Percentiles rank a stretch among this genome's conserved stretches.
phyloP scores from a whole-genome alignment of 2,797 vertebrate species.

The Rhabdophis nuchalis region DNA sequence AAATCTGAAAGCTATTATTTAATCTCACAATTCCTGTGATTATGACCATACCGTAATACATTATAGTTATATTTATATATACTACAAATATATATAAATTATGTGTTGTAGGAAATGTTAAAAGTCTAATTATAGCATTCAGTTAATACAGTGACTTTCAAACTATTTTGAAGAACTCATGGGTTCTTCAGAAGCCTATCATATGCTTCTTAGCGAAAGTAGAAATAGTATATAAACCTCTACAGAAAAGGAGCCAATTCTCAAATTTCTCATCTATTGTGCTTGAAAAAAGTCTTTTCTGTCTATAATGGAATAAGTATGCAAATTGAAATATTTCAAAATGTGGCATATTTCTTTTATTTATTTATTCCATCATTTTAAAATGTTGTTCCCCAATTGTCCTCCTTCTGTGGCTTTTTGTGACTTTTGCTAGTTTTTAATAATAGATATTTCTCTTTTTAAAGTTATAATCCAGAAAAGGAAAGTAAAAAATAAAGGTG shows the following conservation, averaged over 20 bases:
- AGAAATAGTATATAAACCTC: not conserved
- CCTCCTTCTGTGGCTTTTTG: not conserved
- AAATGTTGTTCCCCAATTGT: not conserved
- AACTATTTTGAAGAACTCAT: not conserved
- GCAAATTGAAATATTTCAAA: not conserved
- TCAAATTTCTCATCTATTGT: not conserved
- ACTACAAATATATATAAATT: too few relatives aligned
- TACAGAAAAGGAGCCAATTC: not conserved
- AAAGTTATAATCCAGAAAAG: not conserved
- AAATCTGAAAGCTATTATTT: not conserved
- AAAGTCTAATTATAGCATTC: not conserved
- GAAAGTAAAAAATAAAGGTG: not conserved
- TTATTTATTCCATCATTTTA: not conserved
- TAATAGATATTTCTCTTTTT: not conserved
- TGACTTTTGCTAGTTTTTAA: not conserved
- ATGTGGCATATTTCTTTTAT: not conserved
- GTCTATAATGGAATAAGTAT: not conserved
- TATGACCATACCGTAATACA: not conserved
- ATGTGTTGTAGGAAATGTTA: not conserved
- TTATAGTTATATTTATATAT: not conserved
- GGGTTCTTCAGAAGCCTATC: not conserved
- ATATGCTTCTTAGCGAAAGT: not conserved
- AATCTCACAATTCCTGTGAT: not conserved
- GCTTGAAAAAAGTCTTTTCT: not conserved
- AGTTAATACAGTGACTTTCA: not conserved